Evolutionary conservation across 2,888 invertebrate species (phyloP), one percentile per base, ranked within the genome.

Genomic region (Panorpa germanica): DNA sequence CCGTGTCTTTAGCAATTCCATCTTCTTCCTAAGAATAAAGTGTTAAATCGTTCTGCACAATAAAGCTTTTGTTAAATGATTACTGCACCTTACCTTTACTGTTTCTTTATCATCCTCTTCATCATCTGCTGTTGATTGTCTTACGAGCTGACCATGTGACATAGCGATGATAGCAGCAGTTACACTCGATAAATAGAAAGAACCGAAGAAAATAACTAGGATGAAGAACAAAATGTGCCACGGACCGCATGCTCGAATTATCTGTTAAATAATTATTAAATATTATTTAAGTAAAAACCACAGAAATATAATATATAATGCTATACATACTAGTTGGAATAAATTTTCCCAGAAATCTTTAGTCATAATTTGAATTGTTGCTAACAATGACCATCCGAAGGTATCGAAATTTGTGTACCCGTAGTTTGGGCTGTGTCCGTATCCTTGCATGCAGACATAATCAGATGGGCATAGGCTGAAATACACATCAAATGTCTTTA

Each of bases 311-410:
- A 33, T 9, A 20, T 8, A 8, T 9, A 20, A 20, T 20, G n/a
- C 8, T 20, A 20, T 8, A 42, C 44, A 49, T 53, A 71, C 77
- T 60, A 75, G 55, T 52, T 77, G 76, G 52, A 81, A 81, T 40
- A 80, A 59, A 53, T 73, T 72, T 54, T 81, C 80, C 81, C 80
- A 81, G 52, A 65, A 76, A 55, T 81, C 80, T 54, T 80, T 80
- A 35, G 78, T 81, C 77, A 81, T 78, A 36, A 81, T 58, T 45
- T 80, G 63, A 57, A 81, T 80, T 37, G 78, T 73, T 42, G 76
- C 75, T 32, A 81, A 59, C 45, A 80, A 60, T 33, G 80, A 77
- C 70, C 72, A 75, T 37, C 73, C 76, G 50, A 80, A 78, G 29
- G 74, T 74, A 58, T 81, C 80, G 51, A 78, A 81, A 56, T 69